Percentiles rank a stretch among this genome's conserved stretches.
phyloP scores from a whole-genome alignment of 53 echinoderm and acorn worm genomes.

The Patiria pectinifera region DNA sequence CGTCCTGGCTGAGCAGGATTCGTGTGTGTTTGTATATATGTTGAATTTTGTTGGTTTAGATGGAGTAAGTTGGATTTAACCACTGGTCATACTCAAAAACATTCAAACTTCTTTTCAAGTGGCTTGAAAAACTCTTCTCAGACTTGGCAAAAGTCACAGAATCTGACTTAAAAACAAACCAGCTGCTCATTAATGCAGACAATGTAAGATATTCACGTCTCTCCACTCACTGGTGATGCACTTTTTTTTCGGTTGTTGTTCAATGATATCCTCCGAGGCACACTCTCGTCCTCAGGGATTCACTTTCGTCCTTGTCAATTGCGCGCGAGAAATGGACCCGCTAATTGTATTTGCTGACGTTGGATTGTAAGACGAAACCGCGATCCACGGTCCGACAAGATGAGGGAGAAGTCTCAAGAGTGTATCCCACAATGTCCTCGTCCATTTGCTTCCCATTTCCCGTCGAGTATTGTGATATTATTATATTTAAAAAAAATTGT shows the following conservation, averaged over 20 bases:
- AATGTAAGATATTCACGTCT: neutral
- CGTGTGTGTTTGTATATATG: no score
- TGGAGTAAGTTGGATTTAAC: no score
- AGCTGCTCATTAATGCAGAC: neutral
- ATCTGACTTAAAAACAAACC: neutral
- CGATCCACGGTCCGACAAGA: neutral
- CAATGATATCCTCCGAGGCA: neutral
- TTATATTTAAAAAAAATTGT: neutral
- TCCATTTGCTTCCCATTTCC: neutral
- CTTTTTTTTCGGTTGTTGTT: neutral
- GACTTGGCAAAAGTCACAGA: neutral
- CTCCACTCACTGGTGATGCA: neutral
- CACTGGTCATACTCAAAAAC: no score
- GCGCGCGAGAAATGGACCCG: neutral
- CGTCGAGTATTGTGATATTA: neutral
- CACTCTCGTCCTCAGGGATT: neutral
- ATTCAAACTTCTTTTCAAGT: neutral
- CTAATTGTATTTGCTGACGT: slow-evolving; percentile 22
- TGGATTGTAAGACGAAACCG: neutral
- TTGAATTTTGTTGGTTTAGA: no score
- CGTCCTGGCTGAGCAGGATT: no score
- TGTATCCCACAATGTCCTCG: neutral
- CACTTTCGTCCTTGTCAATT: neutral
- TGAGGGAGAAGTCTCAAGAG: neutral
- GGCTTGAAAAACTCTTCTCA: neutral